A percentile compares a stretch with the other conserved stretches of the same genome.
These are phyloP conservation scores for Cremastobaeus sp. DNA, from an alignment of 2,888 invertebrate genomes.

Conservation along the genomic window DNA sequence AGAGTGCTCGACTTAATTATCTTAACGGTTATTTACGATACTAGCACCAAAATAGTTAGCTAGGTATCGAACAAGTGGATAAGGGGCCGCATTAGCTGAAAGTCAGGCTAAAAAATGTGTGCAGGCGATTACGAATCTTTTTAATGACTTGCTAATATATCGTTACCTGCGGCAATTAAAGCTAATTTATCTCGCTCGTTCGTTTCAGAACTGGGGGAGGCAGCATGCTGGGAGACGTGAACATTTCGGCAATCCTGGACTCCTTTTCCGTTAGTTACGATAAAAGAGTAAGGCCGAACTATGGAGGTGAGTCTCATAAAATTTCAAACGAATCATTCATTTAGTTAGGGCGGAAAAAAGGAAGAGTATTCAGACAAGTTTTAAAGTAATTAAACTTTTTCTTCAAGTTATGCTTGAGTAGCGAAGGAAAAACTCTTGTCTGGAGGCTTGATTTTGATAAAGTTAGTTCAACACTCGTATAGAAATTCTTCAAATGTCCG, in stretches of 20 bases:
- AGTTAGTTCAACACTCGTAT: slow-evolving; percentile 44
- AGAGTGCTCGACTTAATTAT: slow-evolving; percentile 63
- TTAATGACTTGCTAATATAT: slow-evolving; percentile 3
- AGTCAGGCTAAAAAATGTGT: slow-evolving; percentile 12
- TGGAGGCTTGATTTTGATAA: slow-evolving; percentile 44
- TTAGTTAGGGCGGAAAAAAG: slow-evolving; percentile 8
- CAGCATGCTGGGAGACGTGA: slow-evolving; percentile 94
- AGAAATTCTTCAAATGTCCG: slow-evolving; percentile 49
- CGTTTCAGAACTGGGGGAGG: slow-evolving; percentile 84
- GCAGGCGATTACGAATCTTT: slow-evolving; percentile 26
- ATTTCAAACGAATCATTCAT: too few species aligned
- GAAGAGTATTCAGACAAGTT: slow-evolving; percentile 52
- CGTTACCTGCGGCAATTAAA: neutral
- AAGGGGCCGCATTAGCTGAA: slow-evolving; percentile 9
- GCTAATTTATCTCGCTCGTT: slow-evolving; percentile 55
- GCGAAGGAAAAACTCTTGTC: slow-evolving; percentile 38
- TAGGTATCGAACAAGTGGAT: slow-evolving; percentile 49
- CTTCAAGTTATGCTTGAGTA: slow-evolving; percentile 35
- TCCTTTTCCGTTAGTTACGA: slow-evolving; percentile 98
- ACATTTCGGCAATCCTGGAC: slow-evolving; percentile 96
- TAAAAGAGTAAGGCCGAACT: slow-evolving; percentile 99
- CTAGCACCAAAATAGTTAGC: slow-evolving; percentile 50
- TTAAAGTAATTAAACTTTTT: slow-evolving; percentile 53
- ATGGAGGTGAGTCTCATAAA: slow-evolving; percentile 95
- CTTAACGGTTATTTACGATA: slow-evolving; percentile 65